These are phyloP conservation scores for Leontocebus nigricollis DNA, from an alignment of 2,797 vertebrate genomes.

Conservation along the genomic window DNA sequence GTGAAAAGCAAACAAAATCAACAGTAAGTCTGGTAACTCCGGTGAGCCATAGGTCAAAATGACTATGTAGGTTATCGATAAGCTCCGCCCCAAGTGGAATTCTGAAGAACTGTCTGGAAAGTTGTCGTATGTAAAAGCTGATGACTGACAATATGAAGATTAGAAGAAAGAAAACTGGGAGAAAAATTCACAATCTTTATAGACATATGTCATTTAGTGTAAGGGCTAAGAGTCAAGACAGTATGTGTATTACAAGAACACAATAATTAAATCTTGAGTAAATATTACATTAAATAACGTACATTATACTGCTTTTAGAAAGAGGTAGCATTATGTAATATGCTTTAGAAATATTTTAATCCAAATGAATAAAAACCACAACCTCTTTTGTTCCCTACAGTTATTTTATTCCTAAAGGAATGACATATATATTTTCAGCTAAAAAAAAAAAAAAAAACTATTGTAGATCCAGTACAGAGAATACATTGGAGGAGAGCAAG, in stretches of 20 bases:
- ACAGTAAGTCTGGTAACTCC: not conserved
- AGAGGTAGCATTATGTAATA: not conserved
- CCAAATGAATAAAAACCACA: not conserved
- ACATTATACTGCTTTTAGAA: not conserved
- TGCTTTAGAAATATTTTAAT: constrained; percentile 12
- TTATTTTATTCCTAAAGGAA: constrained; percentile 39
- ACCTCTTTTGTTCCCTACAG: not conserved
- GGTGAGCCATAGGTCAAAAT: not conserved
- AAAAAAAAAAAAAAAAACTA: not conserved
- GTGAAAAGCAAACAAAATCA: not conserved
- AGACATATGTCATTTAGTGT: not conserved
- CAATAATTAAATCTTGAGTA: not conserved
- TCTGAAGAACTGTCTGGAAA: not conserved
- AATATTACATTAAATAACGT: not conserved
- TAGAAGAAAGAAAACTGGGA: not conserved
- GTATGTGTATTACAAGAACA: not conserved
- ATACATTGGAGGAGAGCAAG: not conserved
- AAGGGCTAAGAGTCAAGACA: not conserved
- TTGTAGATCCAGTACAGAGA: not conserved
- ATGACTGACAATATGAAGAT: not conserved
- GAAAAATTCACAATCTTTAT: not conserved
- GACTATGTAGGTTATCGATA: not conserved
- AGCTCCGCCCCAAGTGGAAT: not conserved
- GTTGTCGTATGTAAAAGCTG: not conserved
- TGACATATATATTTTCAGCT: not conserved